phyloP scores from a whole-genome alignment of 2,888 invertebrate species.

The Corythucha ciliata region DNA sequence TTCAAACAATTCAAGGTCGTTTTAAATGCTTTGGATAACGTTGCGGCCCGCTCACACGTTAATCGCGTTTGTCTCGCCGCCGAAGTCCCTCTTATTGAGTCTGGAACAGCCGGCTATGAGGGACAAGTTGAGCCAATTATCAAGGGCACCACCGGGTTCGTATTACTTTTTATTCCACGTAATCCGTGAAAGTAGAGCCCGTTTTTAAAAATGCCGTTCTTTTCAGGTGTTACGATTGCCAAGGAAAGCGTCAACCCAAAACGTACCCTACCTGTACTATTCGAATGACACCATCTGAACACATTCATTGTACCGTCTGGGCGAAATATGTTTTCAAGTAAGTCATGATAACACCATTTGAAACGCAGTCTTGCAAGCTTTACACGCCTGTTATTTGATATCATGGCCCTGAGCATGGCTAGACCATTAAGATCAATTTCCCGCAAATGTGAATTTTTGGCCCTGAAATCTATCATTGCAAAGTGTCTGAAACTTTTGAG shows the following conservation, averaged over 20 bases:
- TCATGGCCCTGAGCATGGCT: too few species aligned
- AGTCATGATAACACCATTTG: too few species aligned
- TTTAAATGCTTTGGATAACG: conserved; percentile 93
- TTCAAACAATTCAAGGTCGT: conserved; percentile 87
- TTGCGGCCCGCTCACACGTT: conserved; percentile 93
- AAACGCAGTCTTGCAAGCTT: too few species aligned
- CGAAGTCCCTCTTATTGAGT: conserved; percentile 87
- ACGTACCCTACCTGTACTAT: conserved; percentile 98
- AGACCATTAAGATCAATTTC: too few species aligned
- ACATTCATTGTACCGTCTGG: conserved; percentile 99
- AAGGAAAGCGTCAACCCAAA: conserved; percentile 81
- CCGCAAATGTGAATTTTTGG: too few species aligned
- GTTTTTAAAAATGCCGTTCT: neutral
- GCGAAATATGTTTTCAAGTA: conserved; percentile 97
- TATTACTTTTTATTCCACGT: neutral
- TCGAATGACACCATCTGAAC: conserved; percentile 96
- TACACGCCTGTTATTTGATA: too few species aligned
- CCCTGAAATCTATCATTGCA: too few species aligned
- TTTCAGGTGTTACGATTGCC: conserved; percentile 69
- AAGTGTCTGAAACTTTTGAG: neutral
- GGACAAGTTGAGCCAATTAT: conserved; percentile 87
- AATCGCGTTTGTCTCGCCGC: conserved; percentile 97
- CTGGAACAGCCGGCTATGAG: conserved; percentile 93
- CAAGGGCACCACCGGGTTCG: conserved; percentile 17
- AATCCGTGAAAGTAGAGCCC: neutral